A percentile compares a stretch with the other conserved stretches of the same genome.
Evolutionary conservation across 2,888 invertebrate genomes (phyloP).

Genomic region (Melanophora roralis): DNA sequence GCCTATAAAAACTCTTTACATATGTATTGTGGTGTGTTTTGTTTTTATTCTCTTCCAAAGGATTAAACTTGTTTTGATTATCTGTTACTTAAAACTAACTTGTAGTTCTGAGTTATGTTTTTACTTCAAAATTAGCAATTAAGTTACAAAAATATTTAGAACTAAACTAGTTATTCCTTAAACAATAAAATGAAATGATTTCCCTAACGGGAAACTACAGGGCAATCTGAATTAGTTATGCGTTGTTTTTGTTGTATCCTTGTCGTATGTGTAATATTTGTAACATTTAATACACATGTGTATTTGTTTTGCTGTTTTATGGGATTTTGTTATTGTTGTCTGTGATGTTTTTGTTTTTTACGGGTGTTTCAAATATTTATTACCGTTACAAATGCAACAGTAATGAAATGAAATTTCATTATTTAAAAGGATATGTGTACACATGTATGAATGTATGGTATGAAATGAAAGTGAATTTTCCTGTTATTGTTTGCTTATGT

Average conservation of each 20-base stretch:
- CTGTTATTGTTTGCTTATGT: background rate
- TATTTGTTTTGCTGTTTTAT: slow-evolving; percentile 18
- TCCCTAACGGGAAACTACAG: too few species aligned
- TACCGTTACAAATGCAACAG: slow-evolving; percentile 75
- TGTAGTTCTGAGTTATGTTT: too few species aligned
- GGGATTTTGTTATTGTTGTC: slow-evolving; percentile 53
- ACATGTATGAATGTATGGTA: background rate
- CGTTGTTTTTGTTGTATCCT: too few species aligned
- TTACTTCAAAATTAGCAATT: too few species aligned
- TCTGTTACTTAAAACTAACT: too few species aligned
- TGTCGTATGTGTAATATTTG: slow-evolving; percentile 23
- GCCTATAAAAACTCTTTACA: slow-evolving; percentile 29
- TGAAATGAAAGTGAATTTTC: slow-evolving; percentile 27
- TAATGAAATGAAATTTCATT: slow-evolving; percentile 66
- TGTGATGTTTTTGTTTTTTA: background rate
- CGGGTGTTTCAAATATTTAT: slow-evolving; percentile 73
- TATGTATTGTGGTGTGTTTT: background rate
- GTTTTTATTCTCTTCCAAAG: background rate
- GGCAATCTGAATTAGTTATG: slow-evolving; percentile 50
- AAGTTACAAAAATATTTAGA: too few species aligned
- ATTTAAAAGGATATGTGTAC: background rate
- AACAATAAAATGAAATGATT: too few species aligned
- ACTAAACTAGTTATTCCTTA: too few species aligned
- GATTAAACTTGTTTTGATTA: slow-evolving; percentile 21
- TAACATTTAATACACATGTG: slow-evolving; percentile 35